Evolutionary conservation across 2,888 invertebrate genomes (phyloP), one percentile per base, ranked within the genome.

Genomic region (Gymnoscelis rufifasciata): DNA sequence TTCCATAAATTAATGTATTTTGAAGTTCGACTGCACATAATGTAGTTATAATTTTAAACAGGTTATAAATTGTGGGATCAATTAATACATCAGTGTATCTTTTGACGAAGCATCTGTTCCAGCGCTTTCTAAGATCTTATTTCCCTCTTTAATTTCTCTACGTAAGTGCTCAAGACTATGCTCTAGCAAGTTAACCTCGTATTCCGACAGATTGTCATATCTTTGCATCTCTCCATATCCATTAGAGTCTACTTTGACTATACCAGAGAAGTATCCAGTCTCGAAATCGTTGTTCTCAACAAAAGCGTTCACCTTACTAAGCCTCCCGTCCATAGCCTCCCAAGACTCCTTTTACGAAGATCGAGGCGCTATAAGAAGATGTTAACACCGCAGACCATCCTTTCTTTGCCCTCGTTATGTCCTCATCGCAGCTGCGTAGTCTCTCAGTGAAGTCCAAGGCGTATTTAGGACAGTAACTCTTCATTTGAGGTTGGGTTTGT

Each of bases 371-470:
- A 59, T 84, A 91, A 0, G 93, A 93, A 77, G 91, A 89, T 0
- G 92, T 92, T 35, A 93, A 88, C 80, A 90, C 55, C 76, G 92
- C 71, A 75, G 74, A 59, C 56, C 60, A 88, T 35, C 92, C 92
- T 46, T 88, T 90, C 68, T 92, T 92, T 1, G 92, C 92, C 56
- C 89, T 89, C 1, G 90, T 89, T 15, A 93, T 90, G 52, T 89
- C 89, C 4, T 91, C 90, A 23, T 91, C 91, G 44, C 91, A 91
- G 57, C 90, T 90, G 63, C 92, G 91, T n/a, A 81, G 50, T 29
- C 62, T 69, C 0, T 62, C 49, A 0, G 78, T 78, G n/a, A 90
- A 71, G 28, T 76, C 68, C 38, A 74, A 69, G 27, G 71, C 54
- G 14, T 56, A 70, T 78, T 89, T 64, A 66, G 78, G 15, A 10